Conservation (phyloP, 2,888 invertebrate genomes). For the Oeneis ivallda region DNA sequence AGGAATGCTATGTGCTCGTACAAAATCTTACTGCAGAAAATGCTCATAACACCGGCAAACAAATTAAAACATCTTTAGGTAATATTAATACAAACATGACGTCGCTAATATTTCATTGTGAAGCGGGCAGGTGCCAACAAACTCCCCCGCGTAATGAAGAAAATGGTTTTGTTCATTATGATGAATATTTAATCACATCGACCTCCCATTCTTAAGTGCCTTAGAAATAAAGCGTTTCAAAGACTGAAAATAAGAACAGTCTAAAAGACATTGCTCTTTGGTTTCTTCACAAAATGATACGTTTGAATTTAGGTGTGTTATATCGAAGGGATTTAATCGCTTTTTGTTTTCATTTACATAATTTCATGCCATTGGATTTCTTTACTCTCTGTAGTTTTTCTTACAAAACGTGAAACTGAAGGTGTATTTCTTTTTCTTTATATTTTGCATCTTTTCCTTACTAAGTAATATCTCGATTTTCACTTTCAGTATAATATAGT, state of each 20-base stretch:
- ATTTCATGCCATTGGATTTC: background rate
- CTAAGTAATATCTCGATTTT: too few species aligned
- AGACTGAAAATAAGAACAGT: background rate
- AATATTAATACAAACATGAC: slow-evolving; percentile 1
- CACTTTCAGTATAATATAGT: too few species aligned
- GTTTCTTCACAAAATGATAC: background rate
- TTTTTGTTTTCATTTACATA: background rate
- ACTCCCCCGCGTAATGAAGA: slow-evolving; percentile 16
- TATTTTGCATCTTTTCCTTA: too few species aligned
- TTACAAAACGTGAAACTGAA: background rate
- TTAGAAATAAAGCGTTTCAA: slow-evolving; percentile 3
- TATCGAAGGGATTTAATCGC: background rate
- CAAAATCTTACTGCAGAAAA: background rate
- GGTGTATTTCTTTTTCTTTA: too few species aligned
- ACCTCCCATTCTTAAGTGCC: slow-evolving; percentile 26
- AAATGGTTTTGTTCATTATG: slow-evolving; percentile 28
- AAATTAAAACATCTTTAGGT: background rate
- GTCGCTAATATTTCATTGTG: slow-evolving; percentile 7
- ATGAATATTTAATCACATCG: slow-evolving; percentile 31
- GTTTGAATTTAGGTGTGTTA: background rate
- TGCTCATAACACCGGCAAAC: slow-evolving; percentile 4
- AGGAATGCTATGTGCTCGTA: background rate
- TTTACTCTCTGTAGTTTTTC: background rate
- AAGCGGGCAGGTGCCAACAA: slow-evolving; percentile 25
- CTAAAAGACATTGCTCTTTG: background rate